Evolutionary conservation across 2,888 invertebrate species (phyloP).

Genomic region (Endotricha flammealis): DNA sequence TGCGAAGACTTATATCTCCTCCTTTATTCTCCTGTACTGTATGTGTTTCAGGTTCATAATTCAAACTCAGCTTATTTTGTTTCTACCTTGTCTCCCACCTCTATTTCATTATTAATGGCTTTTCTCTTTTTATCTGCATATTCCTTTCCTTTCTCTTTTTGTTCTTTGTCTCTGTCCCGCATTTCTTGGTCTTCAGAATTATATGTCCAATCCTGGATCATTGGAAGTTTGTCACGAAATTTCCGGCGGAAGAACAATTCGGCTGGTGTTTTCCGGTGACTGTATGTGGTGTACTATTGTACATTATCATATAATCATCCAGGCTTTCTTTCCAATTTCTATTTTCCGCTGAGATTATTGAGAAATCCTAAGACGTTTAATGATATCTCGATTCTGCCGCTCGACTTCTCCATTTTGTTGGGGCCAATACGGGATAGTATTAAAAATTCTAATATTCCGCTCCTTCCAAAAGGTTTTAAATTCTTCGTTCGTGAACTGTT

Average conservation of each 20-base stretch:
- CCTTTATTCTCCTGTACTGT: constrained; percentile 2
- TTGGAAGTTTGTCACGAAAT: constrained; percentile 13
- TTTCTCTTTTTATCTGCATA: constrained; percentile 16
- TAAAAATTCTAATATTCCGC: constrained; percentile 6
- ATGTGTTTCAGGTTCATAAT: constrained; percentile 5
- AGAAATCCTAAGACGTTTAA: constrained; percentile 14
- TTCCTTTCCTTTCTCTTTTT: constrained; percentile 4
- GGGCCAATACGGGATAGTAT: constrained; percentile 17
- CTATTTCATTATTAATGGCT: constrained; percentile 5
- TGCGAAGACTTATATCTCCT: constrained; percentile 3
- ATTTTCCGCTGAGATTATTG: constrained; percentile 11
- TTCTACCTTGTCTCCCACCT: constrained; percentile 6
- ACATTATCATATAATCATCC: constrained; percentile 15
- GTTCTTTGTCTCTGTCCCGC: constrained; percentile 12
- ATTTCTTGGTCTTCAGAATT: not conserved
- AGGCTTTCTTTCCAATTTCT: constrained; percentile 12
- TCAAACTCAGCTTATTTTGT: constrained; percentile 5
- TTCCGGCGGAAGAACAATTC: constrained; percentile 10
- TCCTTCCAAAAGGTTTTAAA: constrained; percentile 18
- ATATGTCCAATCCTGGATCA: not conserved
- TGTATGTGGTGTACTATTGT: constrained; percentile 16
- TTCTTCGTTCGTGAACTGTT: constrained; percentile 15
- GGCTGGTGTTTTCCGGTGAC: constrained; percentile 14
- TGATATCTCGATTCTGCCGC: constrained; percentile 18
- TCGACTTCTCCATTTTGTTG: constrained; percentile 21